Conservation (phyloP, 2,113 vertebrate genomes). For the Percopsis transmontana region DNA sequence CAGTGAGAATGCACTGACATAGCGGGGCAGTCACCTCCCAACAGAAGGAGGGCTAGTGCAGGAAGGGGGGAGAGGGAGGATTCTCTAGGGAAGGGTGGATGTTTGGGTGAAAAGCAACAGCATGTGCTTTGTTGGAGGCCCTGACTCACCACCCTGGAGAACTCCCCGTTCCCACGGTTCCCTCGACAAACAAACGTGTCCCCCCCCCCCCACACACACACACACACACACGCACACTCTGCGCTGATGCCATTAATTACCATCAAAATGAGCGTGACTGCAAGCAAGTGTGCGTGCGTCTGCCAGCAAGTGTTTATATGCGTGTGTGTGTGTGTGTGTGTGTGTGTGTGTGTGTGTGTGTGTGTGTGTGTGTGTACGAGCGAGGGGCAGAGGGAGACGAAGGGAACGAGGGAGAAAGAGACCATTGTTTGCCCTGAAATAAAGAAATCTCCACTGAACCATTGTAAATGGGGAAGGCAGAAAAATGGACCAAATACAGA, state of each 20-base stretch:
- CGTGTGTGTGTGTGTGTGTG: constrained; percentile 29
- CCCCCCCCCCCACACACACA: constrained; percentile 35
- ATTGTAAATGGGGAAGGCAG: constrained; percentile 90
- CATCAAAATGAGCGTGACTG: constrained; percentile 83
- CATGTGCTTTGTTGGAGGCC: constrained; percentile 79
- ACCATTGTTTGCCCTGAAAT: constrained; percentile 83
- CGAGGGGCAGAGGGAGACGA: constrained; percentile 45
- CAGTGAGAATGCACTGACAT: constrained; percentile 33
- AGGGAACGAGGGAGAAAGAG: constrained; percentile 65
- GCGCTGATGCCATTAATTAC: constrained; percentile 85
- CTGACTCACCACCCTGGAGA: constrained; percentile 82
- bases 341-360: constrained; percentile 20
- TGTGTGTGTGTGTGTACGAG: constrained; percentile 27
- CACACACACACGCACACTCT: constrained; percentile 62
- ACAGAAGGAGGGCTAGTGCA: constrained; percentile 50
- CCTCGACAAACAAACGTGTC: constrained; percentile 79
- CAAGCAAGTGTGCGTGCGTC: constrained; percentile 72
- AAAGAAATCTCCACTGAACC: constrained; percentile 95
- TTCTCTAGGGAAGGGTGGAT: constrained; percentile 73
- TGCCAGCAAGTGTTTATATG: constrained; percentile 58
- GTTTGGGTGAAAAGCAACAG: constrained; percentile 81
- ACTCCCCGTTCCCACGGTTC: constrained; percentile 83
- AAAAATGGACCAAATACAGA: constrained; percentile 82
- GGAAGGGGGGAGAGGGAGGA: constrained; percentile 58
- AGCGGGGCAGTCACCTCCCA: constrained; percentile 4